Percentiles rank a stretch among this genome's conserved stretches.
These are phyloP conservation scores for Coelogynopora nodosa DNA, from an alignment of 2,888 invertebrate species.

Conservation along the genomic window DNA sequence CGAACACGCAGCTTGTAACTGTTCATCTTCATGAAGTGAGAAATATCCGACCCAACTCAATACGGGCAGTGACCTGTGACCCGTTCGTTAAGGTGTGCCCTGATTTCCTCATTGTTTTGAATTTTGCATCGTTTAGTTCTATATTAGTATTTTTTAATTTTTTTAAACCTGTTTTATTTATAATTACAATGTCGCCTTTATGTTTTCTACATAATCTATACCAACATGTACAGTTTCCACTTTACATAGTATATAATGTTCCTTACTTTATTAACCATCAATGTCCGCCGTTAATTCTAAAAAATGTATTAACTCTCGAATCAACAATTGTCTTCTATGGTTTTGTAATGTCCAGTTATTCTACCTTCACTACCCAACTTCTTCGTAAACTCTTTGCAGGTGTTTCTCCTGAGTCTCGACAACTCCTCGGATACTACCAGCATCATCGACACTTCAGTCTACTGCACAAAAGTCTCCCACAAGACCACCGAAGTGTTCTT, in stretches of 20 bases:
- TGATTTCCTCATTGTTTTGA: neutral
- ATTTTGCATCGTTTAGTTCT: neutral
- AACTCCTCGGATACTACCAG: too few species aligned
- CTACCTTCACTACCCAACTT: too few species aligned
- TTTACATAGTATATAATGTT: too few species aligned
- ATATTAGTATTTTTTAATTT: neutral
- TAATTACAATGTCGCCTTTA: neutral
- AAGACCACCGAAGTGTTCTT: neutral
- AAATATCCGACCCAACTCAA: neutral
- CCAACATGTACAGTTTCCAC: too few species aligned
- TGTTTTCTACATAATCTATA: too few species aligned
- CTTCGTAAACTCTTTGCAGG: too few species aligned
- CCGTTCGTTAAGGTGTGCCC: neutral
- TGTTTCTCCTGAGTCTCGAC: neutral
- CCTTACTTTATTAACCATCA: too few species aligned
- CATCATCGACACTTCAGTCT: neutral
- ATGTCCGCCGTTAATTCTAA: too few species aligned
- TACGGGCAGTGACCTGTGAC: neutral
- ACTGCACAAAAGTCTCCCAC: neutral
- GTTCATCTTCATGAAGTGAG: neutral
- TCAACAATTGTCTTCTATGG: too few species aligned
- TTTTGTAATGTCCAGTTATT: too few species aligned
- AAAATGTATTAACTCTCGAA: too few species aligned
- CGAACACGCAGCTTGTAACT: neutral
- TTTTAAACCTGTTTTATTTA: neutral